Percentiles rank a stretch among this genome's conserved stretches.
Conservation (phyloP, 2,113 vertebrate genomes). For the Empidonax alnorum region DNA sequence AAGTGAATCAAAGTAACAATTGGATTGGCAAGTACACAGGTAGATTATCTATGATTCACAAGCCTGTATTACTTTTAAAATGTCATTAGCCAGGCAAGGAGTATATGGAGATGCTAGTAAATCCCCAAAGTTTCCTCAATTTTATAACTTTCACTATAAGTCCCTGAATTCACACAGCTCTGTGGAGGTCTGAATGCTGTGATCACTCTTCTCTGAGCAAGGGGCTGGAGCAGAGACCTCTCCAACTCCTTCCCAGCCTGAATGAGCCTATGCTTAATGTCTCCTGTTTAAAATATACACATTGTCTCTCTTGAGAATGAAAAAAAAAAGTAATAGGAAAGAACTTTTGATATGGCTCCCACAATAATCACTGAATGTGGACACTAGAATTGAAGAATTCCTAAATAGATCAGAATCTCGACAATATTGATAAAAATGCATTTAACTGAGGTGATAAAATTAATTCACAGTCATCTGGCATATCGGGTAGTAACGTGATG, state of each 20-base stretch:
- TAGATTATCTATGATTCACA: constrained; percentile 60
- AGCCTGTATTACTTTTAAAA: constrained; percentile 14
- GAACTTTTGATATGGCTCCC: neutral
- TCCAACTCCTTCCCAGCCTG: rapidly evolving
- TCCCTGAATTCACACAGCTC: neutral
- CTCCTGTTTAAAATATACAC: neutral
- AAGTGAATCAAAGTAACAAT: constrained; percentile 51
- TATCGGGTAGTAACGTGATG: neutral
- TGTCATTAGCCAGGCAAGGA: neutral
- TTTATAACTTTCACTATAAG: neutral
- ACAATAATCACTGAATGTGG: neutral
- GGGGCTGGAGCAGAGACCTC: neutral
- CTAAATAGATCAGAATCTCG: neutral
- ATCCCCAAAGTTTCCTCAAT: neutral
- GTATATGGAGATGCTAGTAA: neutral
- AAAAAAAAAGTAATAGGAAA: neutral
- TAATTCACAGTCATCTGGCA: neutral
- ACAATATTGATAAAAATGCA: neutral
- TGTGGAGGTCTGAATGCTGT: neutral
- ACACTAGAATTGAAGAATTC: neutral
- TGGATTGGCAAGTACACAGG: constrained; percentile 35
- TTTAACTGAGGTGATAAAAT: neutral
- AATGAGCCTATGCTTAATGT: neutral
- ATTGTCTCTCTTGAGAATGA: neutral
- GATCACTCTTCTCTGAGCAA: neutral